A percentile compares a stretch with the other conserved stretches of the same genome.
Evolutionary conservation across 2,113 vertebrate species (phyloP).

Genomic region (Arenaria interpres): DNA sequence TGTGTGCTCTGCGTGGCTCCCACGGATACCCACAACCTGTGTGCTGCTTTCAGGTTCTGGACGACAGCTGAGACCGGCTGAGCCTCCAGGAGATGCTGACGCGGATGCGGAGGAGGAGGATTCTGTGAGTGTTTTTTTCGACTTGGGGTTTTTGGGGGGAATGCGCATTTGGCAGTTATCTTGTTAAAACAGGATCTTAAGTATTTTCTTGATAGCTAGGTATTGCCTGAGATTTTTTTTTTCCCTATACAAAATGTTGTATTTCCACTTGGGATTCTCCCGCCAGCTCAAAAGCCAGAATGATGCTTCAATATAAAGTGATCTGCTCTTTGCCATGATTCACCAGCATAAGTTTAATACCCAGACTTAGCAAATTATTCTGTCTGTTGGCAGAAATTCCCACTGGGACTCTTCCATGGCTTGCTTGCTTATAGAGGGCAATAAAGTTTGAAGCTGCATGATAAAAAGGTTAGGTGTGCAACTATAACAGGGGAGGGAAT

Average conservation of each 20-base stretch:
- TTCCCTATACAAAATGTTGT: not conserved
- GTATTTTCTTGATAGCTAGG: not conserved
- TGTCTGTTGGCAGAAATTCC: not conserved
- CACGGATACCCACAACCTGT: not conserved
- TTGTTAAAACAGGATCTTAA: not conserved
- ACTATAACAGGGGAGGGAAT: not conserved
- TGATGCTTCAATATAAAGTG: not conserved
- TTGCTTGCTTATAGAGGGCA: not conserved
- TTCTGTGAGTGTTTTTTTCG: constrained; percentile 65
- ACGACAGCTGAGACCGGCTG: constrained; percentile 65
- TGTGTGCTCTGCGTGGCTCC: not conserved
- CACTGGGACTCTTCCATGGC: not conserved
- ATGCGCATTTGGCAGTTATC: not conserved
- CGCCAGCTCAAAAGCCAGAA: not conserved
- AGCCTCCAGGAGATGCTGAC: constrained; percentile 54
- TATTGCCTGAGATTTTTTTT: not conserved
- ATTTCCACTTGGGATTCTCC: not conserved
- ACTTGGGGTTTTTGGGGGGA: not conserved
- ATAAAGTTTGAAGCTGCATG: not conserved
- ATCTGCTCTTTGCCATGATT: not conserved
- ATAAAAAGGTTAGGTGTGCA: not conserved
- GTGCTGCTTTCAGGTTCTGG: constrained; percentile 67
- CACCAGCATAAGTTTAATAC: not conserved
- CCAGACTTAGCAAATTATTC: not conserved
- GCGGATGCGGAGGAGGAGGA: constrained; percentile 46